Conservation (phyloP, 2,888 invertebrate species). For the Blera fallax region DNA sequence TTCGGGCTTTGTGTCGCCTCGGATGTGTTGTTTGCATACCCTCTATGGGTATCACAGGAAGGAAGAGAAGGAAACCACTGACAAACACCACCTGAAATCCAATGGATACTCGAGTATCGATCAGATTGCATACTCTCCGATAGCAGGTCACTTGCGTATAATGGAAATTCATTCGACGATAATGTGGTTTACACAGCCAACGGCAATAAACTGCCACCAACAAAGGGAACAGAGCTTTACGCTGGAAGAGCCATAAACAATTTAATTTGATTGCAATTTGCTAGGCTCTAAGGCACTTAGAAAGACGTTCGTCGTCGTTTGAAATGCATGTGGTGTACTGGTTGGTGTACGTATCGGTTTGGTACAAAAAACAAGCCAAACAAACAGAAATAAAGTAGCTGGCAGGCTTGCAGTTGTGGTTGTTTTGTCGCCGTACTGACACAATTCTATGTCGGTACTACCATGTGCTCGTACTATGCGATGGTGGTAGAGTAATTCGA, state of each 20-base stretch:
- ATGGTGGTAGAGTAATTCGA: conserved; percentile 41
- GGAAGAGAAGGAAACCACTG: conserved; percentile 7
- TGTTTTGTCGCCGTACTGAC: conserved; percentile 57
- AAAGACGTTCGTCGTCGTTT: conserved; percentile 1
- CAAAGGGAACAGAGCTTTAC: conserved; percentile 3
- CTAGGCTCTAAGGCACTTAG: conserved; percentile 17
- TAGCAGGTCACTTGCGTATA: conserved; percentile 8
- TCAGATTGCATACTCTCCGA: neutral
- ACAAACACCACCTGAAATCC: conserved; percentile 4
- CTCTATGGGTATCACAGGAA: conserved; percentile 42
- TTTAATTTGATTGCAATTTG: conserved; percentile 48
- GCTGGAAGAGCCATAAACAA: conserved; percentile 26
- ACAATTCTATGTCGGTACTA: conserved; percentile 40
- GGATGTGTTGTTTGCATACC: conserved; percentile 1
- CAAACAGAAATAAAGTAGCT: conserved; percentile 7
- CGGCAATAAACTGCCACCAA: neutral
- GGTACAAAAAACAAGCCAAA: neutral
- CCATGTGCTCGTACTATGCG: no score
- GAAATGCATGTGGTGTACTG: conserved; percentile 9
- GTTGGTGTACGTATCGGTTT: neutral
- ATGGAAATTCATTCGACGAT: conserved; percentile 24
- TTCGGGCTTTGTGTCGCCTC: no score
- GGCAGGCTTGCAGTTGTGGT: conserved; percentile 20
- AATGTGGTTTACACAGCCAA: conserved; percentile 1
- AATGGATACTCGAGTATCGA: conserved; percentile 24